Evolutionary conservation across 2,888 invertebrate species (phyloP), one percentile per base, ranked within the genome.

Genomic region (Diploptera punctata): DNA sequence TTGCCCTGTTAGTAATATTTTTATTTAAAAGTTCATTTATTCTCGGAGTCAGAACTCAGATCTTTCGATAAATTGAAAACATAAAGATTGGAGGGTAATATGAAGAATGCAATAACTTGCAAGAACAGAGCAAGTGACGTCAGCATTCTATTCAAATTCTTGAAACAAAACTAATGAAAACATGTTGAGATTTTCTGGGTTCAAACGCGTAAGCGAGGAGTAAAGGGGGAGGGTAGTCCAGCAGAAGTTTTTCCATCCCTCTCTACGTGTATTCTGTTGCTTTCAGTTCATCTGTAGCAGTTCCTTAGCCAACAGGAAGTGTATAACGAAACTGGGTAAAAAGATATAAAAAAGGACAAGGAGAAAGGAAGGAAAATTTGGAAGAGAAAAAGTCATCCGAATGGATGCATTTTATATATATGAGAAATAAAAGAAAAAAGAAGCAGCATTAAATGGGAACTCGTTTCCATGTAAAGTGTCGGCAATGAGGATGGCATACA

Each of bases 391-490:
- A 29, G 29, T 29, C 57, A 24, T n/a, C 26, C n/a, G 29, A 57
- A 57, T 57, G 31, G 16, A 5, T 57, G 29, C 31, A 57, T 26
- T 57, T 57, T 57, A 57, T 57, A 57, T 57, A 57, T 52, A 52
- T 52, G 13, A 31, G 29, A 29, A 57, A 57, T 57, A 29, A 29
- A 31, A 57, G 21, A 33, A 18, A 29, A 62, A 44, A 44, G 65
- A 26, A 44, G 47, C 26, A 62, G 44, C 62, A 71, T 49, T 52
- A 65, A 71, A 71, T 61, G 67, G 71, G 24, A 31, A 21, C 70
- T 52, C 71, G 71, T 71, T 71, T 67, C 71, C 65, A 71, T 71
- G 71, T 49, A 71, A 71, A 71, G 71, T 71, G 65, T 65, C 67
- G 65, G 62, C 65, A 65, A 61, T 52, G 67, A 65, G 26, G 52